Evolutionary conservation across 2,797 vertebrate species (phyloP).

Genomic region (Oryzias dopingdopingensis): DNA sequence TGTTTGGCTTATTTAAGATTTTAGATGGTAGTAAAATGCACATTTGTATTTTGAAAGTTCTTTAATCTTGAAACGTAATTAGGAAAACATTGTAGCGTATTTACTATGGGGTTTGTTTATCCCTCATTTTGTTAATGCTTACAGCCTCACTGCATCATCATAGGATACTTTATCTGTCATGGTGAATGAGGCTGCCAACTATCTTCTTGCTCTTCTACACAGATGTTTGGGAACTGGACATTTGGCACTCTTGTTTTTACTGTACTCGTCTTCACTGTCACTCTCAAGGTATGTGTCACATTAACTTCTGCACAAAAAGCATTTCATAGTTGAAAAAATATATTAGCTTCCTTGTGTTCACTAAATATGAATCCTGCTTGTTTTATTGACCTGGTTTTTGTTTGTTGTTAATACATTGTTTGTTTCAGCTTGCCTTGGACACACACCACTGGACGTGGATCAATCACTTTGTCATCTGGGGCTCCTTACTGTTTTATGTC

Average conservation of each 20-base stretch:
- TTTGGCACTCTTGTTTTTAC: slow-evolving; percentile 98
- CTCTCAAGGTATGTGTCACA: slow-evolving; percentile 85
- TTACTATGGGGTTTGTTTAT: not conserved
- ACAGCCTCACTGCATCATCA: not conserved
- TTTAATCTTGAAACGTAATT: too few relatives aligned
- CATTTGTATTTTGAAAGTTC: too few relatives aligned
- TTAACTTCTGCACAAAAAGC: slow-evolving; percentile 3
- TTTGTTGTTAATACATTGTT: slow-evolving; percentile 28
- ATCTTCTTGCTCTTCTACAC: slow-evolving; percentile 13
- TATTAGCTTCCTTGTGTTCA: too few relatives aligned
- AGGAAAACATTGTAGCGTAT: too few relatives aligned
- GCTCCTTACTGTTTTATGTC: slow-evolving; percentile 93
- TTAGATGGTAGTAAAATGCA: slow-evolving; percentile 24
- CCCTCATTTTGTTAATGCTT: slow-evolving; percentile 2
- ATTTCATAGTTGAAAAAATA: too few relatives aligned
- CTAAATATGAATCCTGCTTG: too few relatives aligned
- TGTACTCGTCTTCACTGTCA: slow-evolving; percentile 95
- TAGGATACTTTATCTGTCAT: slow-evolving; percentile 1
- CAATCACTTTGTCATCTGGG: slow-evolving; percentile 99
- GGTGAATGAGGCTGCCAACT: slow-evolving; percentile 9
- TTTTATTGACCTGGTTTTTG: too few relatives aligned
- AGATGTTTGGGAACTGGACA: slow-evolving; percentile 99
- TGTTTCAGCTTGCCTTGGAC: slow-evolving; percentile 91
- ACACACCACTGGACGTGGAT: slow-evolving; percentile 99
- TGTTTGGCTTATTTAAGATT: slow-evolving; percentile 43